Conservation (phyloP, 2,888 invertebrate genomes). For the Merodon equestris region DNA sequence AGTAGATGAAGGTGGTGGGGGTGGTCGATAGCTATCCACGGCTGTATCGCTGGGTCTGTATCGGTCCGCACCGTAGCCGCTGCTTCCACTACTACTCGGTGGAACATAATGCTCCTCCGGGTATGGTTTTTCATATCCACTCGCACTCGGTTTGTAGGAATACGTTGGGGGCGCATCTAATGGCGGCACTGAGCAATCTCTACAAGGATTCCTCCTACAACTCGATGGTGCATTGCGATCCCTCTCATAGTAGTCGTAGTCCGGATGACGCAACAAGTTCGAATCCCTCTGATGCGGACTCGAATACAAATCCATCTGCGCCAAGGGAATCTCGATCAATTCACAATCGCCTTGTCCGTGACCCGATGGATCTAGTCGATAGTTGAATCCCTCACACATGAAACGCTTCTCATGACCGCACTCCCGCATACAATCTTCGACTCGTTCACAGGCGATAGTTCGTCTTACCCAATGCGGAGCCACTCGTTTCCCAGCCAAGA, state of each 20-base stretch:
- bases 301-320: constrained; percentile 83
- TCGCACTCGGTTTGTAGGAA: constrained; percentile 75
- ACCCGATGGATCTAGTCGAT: constrained; percentile 86
- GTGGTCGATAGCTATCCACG: constrained; percentile 75
- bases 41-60: constrained; percentile 73
- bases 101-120: constrained; percentile 71
- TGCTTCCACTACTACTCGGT: constrained; percentile 66
- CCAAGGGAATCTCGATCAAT: constrained; percentile 85
- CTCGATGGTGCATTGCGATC: constrained; percentile 86
- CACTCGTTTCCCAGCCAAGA: constrained; percentile 86
- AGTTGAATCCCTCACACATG: constrained; percentile 91
- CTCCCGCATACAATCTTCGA: constrained; percentile 87
- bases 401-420: constrained; percentile 88
- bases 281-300: constrained; percentile 80
- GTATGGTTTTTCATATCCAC: constrained; percentile 69
- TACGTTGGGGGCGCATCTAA: constrained; percentile 73
- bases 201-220: constrained; percentile 79
- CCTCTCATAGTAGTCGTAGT: constrained; percentile 89
- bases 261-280: constrained; percentile 80
- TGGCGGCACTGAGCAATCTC: constrained; percentile 76
- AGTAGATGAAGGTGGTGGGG: constrained; percentile 70
- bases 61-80: constrained; percentile 71
- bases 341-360: constrained; percentile 88
- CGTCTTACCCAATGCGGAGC: constrained; percentile 84
- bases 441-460: constrained; percentile 84